Evolutionary conservation across 2,888 invertebrate species (phyloP).

Genomic region (Drosophila histrio): DNA sequence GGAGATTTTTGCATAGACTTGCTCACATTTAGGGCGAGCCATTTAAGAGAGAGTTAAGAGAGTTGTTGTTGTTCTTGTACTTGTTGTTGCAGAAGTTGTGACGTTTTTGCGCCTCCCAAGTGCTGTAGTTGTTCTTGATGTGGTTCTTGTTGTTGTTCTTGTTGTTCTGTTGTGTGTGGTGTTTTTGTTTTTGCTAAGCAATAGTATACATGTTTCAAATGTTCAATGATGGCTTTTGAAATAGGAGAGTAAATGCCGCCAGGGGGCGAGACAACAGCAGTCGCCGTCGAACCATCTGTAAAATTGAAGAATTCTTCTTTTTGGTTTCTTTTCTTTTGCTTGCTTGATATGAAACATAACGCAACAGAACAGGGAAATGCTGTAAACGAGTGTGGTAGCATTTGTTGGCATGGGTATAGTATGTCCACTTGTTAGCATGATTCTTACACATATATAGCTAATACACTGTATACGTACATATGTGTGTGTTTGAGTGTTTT

Average conservation of each 20-base stretch:
- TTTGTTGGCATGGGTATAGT: constrained; percentile 15
- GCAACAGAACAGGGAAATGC: constrained; percentile 44
- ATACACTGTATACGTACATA: constrained; percentile 7
- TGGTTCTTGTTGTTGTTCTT: constrained; percentile 20
- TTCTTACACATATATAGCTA: constrained; percentile 34
- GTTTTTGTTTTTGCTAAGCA: constrained; percentile 23
- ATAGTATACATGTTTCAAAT: constrained; percentile 26
- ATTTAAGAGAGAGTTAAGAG: constrained; percentile 22
- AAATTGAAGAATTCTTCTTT: constrained; percentile 72
- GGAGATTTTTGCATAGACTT: constrained; percentile 51
- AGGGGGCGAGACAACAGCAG: constrained; percentile 78
- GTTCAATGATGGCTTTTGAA: constrained; percentile 63
- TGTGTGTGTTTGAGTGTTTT: constrained; percentile 16
- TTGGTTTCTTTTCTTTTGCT: constrained; percentile 14
- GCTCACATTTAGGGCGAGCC: constrained; percentile 67
- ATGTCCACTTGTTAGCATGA: constrained; percentile 57
- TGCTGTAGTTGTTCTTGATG: constrained; percentile 34
- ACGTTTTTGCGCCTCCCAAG: constrained; percentile 32
- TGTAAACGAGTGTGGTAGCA: constrained; percentile 29
- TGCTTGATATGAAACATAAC: constrained; percentile 37
- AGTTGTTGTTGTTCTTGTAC: constrained; percentile 25
- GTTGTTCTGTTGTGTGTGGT: constrained; percentile 32
- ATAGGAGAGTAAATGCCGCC: constrained; percentile 75
- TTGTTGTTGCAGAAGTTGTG: constrained; percentile 18
- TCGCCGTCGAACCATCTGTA: constrained; percentile 80